Conservation (phyloP, 2,888 invertebrate species). For the Diplolepis rosae region DNA sequence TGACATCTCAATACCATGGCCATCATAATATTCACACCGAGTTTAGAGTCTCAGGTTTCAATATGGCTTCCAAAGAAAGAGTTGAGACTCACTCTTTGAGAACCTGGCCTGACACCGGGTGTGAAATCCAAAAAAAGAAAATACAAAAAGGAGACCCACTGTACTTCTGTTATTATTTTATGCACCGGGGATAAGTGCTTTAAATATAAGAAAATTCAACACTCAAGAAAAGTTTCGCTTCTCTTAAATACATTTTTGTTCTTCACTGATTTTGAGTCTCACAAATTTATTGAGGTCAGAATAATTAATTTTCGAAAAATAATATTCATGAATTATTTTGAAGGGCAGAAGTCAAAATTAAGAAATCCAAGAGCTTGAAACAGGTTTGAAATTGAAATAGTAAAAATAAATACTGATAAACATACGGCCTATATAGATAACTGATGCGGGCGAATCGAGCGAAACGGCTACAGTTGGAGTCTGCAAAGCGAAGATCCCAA, state of each 20-base stretch:
- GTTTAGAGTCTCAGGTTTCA: constrained; percentile 65
- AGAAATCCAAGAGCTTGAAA: neutral
- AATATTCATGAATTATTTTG: too few species aligned
- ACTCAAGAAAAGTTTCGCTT: too few species aligned
- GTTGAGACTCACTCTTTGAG: constrained; percentile 44
- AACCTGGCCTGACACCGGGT: constrained; percentile 53
- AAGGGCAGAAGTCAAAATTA: neutral
- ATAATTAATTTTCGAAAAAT: neutral
- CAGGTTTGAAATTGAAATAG: neutral
- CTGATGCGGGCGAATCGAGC: constrained; percentile 18
- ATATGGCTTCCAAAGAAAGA: constrained; percentile 60
- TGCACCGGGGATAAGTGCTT: too few species aligned
- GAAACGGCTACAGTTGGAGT: constrained; percentile 31
- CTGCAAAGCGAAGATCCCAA: constrained; percentile 41
- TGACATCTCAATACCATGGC: constrained; percentile 70
- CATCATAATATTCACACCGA: constrained; percentile 73
- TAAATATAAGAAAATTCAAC: too few species aligned
- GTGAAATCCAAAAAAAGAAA: constrained; percentile 50
- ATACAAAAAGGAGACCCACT: neutral
- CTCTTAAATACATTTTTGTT: too few species aligned
- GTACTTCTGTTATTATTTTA: too few species aligned
- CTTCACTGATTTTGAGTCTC: too few species aligned
- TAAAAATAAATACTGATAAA: constrained; percentile 7
- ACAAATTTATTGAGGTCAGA: neutral
- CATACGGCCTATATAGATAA: constrained; percentile 2